Evolutionary conservation across 2,888 invertebrate genomes (phyloP).

Genomic region (Ectobius pallidus): DNA sequence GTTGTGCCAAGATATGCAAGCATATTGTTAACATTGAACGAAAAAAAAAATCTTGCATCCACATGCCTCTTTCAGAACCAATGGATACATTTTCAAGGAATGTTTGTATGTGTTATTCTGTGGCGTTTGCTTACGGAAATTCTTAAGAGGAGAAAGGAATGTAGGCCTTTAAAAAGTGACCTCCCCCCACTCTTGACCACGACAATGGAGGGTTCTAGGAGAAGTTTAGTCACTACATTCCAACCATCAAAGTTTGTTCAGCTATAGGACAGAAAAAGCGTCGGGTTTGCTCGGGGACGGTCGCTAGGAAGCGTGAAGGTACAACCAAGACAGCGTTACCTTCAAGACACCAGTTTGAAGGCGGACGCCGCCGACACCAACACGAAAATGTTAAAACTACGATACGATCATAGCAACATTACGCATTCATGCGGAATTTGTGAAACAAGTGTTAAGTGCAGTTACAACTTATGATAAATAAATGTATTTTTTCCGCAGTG

Average conservation of each 20-base stretch:
- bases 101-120: too few species aligned
- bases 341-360: neutral
- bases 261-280: conserved; percentile 18
- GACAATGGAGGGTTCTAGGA: neutral
- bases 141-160: too few species aligned
- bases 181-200: neutral
- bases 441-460: neutral
- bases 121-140: too few species aligned
- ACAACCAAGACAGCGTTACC: neutral
- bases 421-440: neutral
- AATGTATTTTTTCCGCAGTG: too few species aligned
- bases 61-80: too few species aligned
- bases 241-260: neutral
- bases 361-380: neutral
- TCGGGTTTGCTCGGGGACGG: neutral
- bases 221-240: too few species aligned
- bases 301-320: neutral
- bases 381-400: neutral
- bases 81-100: too few species aligned
- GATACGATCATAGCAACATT: neutral
- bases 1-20: too few species aligned
- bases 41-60: too few species aligned
- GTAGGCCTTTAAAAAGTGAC: too few species aligned
- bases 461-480: neutral
- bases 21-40: too few species aligned